phyloP scores from a whole-genome alignment of 2,113 vertebrate species.

The Hystrix brachyura region DNA sequence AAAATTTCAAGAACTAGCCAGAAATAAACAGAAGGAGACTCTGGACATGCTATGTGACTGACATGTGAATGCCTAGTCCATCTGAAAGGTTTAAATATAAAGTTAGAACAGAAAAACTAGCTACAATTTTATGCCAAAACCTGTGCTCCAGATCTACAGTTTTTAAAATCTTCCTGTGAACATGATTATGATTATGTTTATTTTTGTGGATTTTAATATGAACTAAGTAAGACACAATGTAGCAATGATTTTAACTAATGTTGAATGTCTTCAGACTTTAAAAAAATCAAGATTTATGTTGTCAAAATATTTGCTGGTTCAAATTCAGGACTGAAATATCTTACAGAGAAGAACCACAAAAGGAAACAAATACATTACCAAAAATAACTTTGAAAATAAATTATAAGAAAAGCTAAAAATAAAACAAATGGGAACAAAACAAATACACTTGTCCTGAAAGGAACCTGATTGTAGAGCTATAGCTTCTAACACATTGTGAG shows the following conservation, averaged over 20 bases:
- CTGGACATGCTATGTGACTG: neutral
- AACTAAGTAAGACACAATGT: neutral
- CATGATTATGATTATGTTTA: neutral
- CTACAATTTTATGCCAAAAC: neutral
- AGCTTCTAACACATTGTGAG: neutral
- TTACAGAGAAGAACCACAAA: constrained; percentile 26
- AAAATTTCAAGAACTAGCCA: neutral
- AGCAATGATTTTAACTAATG: constrained; percentile 4
- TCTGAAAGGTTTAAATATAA: neutral
- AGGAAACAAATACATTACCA: constrained; percentile 34
- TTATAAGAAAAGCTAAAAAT: constrained; percentile 74
- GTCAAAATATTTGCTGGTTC: constrained; percentile 42
- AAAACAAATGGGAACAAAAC: constrained; percentile 63
- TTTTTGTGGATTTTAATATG: neutral
- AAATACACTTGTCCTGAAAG: constrained; percentile 33
- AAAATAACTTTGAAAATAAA: constrained; percentile 79
- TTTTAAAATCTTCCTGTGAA: neutral
- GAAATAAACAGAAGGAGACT: neutral
- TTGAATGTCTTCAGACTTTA: constrained; percentile 15
- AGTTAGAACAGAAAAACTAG: neutral
- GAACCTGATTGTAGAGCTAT: neutral
- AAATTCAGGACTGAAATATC: constrained; percentile 75
- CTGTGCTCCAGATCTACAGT: neutral
- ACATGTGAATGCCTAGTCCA: neutral
- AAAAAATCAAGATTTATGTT: constrained; percentile 45